Conservation (phyloP, 2,113 vertebrate species). For the Trogon melanurus region DNA sequence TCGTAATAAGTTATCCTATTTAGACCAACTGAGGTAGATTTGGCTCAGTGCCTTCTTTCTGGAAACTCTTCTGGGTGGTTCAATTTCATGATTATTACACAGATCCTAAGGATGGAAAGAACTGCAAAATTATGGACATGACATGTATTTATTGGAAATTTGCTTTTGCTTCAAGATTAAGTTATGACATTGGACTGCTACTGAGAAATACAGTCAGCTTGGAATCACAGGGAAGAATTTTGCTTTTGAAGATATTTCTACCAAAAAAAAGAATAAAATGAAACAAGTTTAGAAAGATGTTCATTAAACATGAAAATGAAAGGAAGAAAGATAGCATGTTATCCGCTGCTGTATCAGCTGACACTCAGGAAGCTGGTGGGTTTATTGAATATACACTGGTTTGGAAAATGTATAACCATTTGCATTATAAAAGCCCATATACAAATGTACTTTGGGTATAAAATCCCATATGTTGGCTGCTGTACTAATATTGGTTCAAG, state of each 20-base stretch:
- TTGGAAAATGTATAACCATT: conserved; percentile 60
- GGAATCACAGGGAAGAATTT: not conserved
- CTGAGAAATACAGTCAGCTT: not conserved
- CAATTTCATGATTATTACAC: not conserved
- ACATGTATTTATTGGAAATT: not conserved
- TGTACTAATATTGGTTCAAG: conserved; percentile 68
- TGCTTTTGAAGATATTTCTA: not conserved
- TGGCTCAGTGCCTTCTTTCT: not conserved
- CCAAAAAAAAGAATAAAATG: not conserved
- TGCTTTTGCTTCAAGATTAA: not conserved
- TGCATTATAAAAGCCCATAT: conserved; percentile 64
- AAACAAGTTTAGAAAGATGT: not conserved
- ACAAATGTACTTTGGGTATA: conserved; percentile 71
- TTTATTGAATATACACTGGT: conserved; percentile 55
- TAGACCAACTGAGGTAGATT: not conserved
- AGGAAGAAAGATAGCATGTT: not conserved
- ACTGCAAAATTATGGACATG: not conserved
- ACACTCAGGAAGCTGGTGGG: conserved; percentile 43
- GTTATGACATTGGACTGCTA: not conserved
- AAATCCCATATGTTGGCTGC: conserved; percentile 68
- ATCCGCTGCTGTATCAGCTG: conserved; percentile 47
- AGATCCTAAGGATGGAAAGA: not conserved
- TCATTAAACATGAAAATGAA: not conserved
- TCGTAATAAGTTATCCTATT: not conserved
- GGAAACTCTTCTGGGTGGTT: not conserved